Evolutionary conservation across 1,140 invertebrate species (phyloP).

Genomic region (Cryptotermes secundus): DNA sequence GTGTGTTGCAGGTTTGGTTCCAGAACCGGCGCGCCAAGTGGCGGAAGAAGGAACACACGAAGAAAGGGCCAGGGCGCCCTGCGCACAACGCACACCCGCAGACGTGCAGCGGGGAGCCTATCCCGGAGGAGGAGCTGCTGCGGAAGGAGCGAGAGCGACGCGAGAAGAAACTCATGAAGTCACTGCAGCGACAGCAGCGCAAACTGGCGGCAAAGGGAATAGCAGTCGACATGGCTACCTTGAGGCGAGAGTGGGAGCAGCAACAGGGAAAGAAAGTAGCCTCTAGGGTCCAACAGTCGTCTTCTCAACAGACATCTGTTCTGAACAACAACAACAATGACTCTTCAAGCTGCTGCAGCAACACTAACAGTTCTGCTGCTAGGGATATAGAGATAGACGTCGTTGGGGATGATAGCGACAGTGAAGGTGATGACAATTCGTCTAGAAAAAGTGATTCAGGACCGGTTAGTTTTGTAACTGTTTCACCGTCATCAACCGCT

Average conservation of each 20-base stretch:
- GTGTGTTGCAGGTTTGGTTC: conserved; percentile 90
- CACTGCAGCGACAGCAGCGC: conserved; percentile 86
- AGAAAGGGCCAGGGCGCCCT: conserved; percentile 96
- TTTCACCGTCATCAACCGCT: too few species aligned
- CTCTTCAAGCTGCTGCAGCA: conserved; percentile 27
- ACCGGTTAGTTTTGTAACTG: not conserved
- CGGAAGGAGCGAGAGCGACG: conserved; percentile 67
- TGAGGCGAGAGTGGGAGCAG: conserved; percentile 71
- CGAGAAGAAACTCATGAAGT: conserved; percentile 77
- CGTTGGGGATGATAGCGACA: conserved; percentile 56
- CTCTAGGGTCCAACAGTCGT: not conserved
- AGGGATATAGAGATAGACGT: conserved; percentile 68
- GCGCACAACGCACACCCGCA: conserved; percentile 98
- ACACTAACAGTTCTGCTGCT: not conserved
- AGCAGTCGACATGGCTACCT: conserved; percentile 79
- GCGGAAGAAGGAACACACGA: conserved; percentile 98
- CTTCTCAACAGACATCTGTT: not conserved
- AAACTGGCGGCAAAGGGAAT: conserved; percentile 89
- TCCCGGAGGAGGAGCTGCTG: conserved; percentile 90
- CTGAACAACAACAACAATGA: not conserved
- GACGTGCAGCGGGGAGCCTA: conserved; percentile 95
- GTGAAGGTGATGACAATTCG: conserved; percentile 52
- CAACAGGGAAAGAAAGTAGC: conserved; percentile 34
- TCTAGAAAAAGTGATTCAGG: conserved; percentile 3
- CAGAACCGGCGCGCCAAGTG: conserved; percentile 99